Percentiles rank a stretch among this genome's conserved stretches.
Conservation (phyloP, 2,113 vertebrate species). For the Aspiorhynchus laticeps region DNA sequence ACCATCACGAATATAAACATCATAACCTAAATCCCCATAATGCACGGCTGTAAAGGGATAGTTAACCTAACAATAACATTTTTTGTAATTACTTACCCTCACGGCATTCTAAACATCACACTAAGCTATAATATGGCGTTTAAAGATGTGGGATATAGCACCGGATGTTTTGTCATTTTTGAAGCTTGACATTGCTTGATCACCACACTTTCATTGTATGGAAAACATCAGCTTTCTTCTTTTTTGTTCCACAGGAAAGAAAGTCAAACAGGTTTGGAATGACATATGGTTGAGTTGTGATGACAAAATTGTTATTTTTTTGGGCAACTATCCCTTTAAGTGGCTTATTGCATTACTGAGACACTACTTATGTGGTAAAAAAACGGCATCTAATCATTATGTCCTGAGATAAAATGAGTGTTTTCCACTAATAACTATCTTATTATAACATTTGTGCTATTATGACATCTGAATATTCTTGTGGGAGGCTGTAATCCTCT, state of each 20-base stretch:
- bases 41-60: not conserved
- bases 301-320: not conserved
- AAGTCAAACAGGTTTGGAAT: not conserved
- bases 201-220: not conserved
- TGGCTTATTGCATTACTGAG: not conserved
- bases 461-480: conserved; percentile 1
- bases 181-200: not conserved
- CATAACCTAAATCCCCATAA: not conserved
- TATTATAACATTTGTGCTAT: not conserved
- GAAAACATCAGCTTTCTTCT: not conserved
- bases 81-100: not conserved
- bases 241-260: not conserved
- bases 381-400: not conserved
- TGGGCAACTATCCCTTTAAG: not conserved
- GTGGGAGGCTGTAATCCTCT: not conserved
- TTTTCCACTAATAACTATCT: conserved; percentile 5
- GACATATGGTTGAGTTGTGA: not conserved
- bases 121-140: not conserved
- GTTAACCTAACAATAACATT: not conserved
- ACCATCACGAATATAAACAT: not conserved
- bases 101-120: not conserved
- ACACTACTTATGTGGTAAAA: not conserved
- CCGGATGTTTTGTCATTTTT: not conserved
- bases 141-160: not conserved
- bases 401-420: not conserved